Conservation (phyloP, 2,888 invertebrate species). For the Macrosiphum euphorbiae region DNA sequence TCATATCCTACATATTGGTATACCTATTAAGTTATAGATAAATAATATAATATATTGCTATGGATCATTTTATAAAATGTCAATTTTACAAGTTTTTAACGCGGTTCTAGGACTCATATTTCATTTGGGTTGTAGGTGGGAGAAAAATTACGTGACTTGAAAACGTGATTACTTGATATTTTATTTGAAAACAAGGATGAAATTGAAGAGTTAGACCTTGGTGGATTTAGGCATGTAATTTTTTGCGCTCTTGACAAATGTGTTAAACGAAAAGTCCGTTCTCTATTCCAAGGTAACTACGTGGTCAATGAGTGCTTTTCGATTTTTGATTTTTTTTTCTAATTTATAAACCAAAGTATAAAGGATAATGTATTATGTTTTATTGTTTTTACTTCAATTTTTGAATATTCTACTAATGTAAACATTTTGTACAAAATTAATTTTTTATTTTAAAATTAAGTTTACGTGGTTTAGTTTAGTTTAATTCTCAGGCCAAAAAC, state of each 20-base stretch:
- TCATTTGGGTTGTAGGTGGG: neutral
- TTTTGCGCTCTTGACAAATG: constrained; percentile 52
- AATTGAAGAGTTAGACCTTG: constrained; percentile 57
- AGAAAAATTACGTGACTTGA: constrained; percentile 42
- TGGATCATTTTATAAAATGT: neutral
- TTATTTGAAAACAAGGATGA: constrained; percentile 60
- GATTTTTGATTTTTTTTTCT: constrained; percentile 11
- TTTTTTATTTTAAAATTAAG: neutral
- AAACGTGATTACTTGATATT: constrained; percentile 55
- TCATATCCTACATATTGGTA: neutral
- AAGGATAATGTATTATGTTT: neutral
- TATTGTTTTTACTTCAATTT: neutral
- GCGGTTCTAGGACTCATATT: neutral
- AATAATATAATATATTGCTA: neutral
- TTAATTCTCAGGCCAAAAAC: neutral
- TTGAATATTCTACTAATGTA: neutral
- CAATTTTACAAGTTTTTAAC: neutral
- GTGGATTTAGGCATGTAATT: constrained; percentile 48
- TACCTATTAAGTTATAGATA: neutral
- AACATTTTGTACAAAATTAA: neutral
- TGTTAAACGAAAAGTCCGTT: constrained; percentile 54
- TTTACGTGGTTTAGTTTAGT: neutral
- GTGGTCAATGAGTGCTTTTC: constrained; percentile 27
- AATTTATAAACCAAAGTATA: neutral
- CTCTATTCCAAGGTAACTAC: constrained; percentile 46